Conservation (phyloP, 2,797 vertebrate species). For the Pangasius mekongensis region DNA sequence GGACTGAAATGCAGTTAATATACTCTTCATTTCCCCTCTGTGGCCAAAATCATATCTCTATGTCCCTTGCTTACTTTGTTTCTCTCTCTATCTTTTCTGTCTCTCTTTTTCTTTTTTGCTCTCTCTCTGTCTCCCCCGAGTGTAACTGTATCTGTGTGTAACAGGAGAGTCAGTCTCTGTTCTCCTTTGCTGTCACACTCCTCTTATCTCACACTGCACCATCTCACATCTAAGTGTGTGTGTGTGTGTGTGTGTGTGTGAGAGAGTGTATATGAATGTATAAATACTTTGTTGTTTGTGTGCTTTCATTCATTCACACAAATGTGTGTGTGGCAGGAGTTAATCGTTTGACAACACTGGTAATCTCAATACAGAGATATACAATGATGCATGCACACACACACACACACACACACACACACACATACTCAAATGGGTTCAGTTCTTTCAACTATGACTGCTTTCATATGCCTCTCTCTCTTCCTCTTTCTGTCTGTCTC, state of each 20-base stretch:
- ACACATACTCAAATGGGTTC: conserved; percentile 32
- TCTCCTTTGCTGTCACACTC: conserved; percentile 37
- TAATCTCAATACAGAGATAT: conserved; percentile 14
- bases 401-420: conserved; percentile 14
- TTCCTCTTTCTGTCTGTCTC: neutral
- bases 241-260: conserved; percentile 21
- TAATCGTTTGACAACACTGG: conserved; percentile 23
- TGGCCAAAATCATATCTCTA: conserved; percentile 3
- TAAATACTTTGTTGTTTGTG: conserved; percentile 35
- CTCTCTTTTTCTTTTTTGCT: neutral
- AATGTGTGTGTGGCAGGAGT: conserved; percentile 24
- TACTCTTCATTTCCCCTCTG: neutral
- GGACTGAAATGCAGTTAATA: conserved; percentile 15
- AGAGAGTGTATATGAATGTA: neutral
- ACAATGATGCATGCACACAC: conserved; percentile 13
- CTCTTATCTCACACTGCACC: conserved; percentile 1
- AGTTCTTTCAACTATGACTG: conserved; percentile 51
- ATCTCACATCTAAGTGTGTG: conserved; percentile 16
- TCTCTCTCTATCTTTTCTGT: neutral
- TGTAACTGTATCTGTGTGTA: conserved; percentile 48
- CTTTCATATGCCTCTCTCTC: conserved; percentile 48
- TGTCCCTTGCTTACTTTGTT: neutral
- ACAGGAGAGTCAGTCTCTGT: conserved; percentile 34
- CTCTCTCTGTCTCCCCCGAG: neutral
- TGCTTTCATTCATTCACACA: conserved; percentile 4